These are phyloP conservation scores for Cisticola juncidis DNA, from an alignment of 2,113 vertebrate genomes.

Conservation along the genomic window DNA sequence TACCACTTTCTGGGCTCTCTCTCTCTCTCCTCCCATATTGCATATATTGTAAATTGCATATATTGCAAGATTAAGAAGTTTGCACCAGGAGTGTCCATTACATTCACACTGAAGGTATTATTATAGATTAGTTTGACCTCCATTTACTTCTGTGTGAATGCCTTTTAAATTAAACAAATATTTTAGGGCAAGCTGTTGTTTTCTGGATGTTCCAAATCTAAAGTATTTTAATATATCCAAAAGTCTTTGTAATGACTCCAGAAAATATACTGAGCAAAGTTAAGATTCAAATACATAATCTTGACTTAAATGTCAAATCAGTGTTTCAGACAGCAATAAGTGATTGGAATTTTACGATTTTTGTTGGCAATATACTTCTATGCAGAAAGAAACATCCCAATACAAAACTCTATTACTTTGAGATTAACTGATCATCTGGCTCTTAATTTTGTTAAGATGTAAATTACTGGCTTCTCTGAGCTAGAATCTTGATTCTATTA, in stretches of 20 bases:
- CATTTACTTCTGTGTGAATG: neutral
- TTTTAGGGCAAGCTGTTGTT: neutral
- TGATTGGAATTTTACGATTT: neutral
- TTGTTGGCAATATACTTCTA: neutral
- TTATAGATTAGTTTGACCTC: neutral
- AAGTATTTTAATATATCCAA: neutral
- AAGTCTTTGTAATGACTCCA: neutral
- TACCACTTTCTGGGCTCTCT: neutral
- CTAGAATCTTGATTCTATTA: neutral
- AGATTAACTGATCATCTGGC: neutral
- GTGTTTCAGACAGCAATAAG: neutral
- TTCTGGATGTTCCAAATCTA: neutral
- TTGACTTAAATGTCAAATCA: slow-evolving; percentile 3
- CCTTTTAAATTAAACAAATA: neutral
- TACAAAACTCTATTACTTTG: neutral
- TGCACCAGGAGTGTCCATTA: neutral
- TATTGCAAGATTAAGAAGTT: neutral
- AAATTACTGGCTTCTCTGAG: neutral
- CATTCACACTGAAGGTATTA: neutral
- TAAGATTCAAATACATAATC: neutral
- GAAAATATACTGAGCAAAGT: neutral
- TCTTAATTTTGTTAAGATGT: neutral
- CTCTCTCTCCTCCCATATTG: neutral
- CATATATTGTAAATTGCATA: neutral
- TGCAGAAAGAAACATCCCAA: neutral